Conservation (phyloP, 2,113 vertebrate genomes). For the Tychaedon coryphoeus region DNA sequence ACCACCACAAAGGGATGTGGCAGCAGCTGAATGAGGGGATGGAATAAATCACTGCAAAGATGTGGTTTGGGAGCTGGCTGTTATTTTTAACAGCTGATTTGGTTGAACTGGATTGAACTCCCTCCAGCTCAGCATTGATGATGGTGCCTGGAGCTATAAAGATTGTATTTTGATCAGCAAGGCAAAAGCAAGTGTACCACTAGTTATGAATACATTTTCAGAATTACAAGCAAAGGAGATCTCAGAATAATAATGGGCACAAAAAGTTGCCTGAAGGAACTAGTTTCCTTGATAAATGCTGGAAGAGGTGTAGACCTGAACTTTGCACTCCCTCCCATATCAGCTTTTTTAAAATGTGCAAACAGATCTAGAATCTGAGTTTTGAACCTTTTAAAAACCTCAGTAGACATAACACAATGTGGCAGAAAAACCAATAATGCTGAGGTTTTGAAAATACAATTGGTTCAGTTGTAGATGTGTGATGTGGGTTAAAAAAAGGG, state of each 20-base stretch:
- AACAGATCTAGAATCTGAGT: neutral
- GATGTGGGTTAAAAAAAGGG: neutral
- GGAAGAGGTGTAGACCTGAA: neutral
- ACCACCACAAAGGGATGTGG: neutral
- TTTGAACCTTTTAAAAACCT: slow-evolving; percentile 7
- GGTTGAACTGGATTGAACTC: slow-evolving; percentile 42
- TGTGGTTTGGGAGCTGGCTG: slow-evolving; percentile 22
- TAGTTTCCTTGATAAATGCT: neutral
- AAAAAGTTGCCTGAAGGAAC: slow-evolving; percentile 20
- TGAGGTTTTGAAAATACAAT: neutral
- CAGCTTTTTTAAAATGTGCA: neutral
- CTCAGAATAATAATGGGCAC: slow-evolving; percentile 23
- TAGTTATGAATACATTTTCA: slow-evolving; percentile 41
- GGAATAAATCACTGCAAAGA: neutral
- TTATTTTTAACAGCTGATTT: slow-evolving; percentile 24
- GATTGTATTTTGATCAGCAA: slow-evolving; percentile 61
- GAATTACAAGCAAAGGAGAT: slow-evolving; percentile 17
- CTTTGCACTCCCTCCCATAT: neutral
- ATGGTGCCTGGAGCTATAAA: slow-evolving; percentile 40
- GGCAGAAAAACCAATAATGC: neutral
- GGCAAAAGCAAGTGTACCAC: slow-evolving; percentile 45
- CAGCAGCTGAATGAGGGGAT: neutral
- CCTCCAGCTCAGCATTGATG: slow-evolving; percentile 38
- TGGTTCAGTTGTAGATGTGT: neutral
- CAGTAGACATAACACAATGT: neutral